A percentile compares a stretch with the other conserved stretches of the same genome.
These are phyloP conservation scores for Ernsta delagoae DNA, from an alignment of 2,888 invertebrate species.

Conservation along the genomic window DNA sequence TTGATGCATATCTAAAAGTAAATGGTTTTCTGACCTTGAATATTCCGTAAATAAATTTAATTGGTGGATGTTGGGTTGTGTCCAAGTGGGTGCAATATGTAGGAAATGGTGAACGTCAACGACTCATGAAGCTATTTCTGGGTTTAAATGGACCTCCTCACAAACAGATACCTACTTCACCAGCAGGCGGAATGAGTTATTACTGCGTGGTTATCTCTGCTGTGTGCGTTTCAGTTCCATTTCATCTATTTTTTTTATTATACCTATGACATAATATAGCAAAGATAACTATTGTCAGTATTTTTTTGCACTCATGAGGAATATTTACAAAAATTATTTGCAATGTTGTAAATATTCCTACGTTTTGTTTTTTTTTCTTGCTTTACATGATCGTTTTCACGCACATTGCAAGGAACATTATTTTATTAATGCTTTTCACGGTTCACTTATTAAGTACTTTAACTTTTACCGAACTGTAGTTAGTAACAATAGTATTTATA, in stretches of 20 bases:
- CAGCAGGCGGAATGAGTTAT: slow-evolving; percentile 52
- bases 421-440: slow-evolving; percentile 56
- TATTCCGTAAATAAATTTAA: slow-evolving; percentile 41
- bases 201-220: slow-evolving; percentile 41
- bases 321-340: slow-evolving; percentile 45
- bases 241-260: not conserved
- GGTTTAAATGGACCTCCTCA: slow-evolving; percentile 41
- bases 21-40: slow-evolving; percentile 33
- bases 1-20: slow-evolving; percentile 29
- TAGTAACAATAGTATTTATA: slow-evolving; percentile 1
- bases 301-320: slow-evolving; percentile 42
- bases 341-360: no score
- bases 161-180: slow-evolving; percentile 39
- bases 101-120: slow-evolving; percentile 61
- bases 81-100: slow-evolving; percentile 75
- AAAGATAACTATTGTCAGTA: slow-evolving; percentile 47
- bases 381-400: slow-evolving; percentile 66
- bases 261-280: slow-evolving; percentile 13
- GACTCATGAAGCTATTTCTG: slow-evolving; percentile 63
- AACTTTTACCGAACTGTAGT: slow-evolving; percentile 28
- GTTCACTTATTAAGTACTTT: no score
- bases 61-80: slow-evolving; percentile 71
- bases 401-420: slow-evolving; percentile 80
- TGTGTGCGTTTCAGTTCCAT: not conserved
- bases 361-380: slow-evolving; percentile 50